Percentiles rank a stretch among this genome's conserved stretches.
These are phyloP conservation scores for Resseliella maxima DNA, from an alignment of 2,888 invertebrate genomes.

Conservation along the genomic window DNA sequence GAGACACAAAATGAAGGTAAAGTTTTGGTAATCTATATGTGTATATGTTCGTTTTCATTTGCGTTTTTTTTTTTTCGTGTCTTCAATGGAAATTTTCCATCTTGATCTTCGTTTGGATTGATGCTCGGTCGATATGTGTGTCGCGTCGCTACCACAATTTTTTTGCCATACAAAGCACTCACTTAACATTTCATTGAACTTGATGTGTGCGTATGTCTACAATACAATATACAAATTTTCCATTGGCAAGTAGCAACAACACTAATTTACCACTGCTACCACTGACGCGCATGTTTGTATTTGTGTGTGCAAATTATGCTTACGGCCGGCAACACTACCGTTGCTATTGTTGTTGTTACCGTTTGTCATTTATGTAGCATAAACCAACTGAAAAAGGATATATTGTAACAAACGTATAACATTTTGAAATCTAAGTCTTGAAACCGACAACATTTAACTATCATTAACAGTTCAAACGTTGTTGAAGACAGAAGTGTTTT, in stretches of 20 bases:
- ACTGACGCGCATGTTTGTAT: background rate
- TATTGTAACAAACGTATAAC: conserved; percentile 9
- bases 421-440: background rate
- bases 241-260: conserved; percentile 39
- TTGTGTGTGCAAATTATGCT: background rate
- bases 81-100: conserved; percentile 49
- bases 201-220: background rate
- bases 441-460: background rate
- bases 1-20: conserved; percentile 34
- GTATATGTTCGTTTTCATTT: background rate
- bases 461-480: conserved; percentile 17
- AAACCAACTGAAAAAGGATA: background rate
- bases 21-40: background rate
- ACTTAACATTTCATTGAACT: conserved; percentile 36
- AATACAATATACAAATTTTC: background rate
- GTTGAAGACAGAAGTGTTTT: conserved; percentile 34
- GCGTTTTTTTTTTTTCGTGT: too few relatives aligned
- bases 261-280: conserved; percentile 7
- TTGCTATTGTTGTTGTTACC: too few relatives aligned
- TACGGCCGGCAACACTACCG: background rate
- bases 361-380: background rate
- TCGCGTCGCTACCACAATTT: conserved; percentile 52
- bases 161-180: conserved; percentile 10
- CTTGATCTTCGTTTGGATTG: conserved; percentile 21
- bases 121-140: conserved; percentile 53